A percentile compares a stretch with the other conserved stretches of the same genome.
phyloP scores from a whole-genome alignment of 1,140 invertebrate species.

The Drosophila watanabei region DNA sequence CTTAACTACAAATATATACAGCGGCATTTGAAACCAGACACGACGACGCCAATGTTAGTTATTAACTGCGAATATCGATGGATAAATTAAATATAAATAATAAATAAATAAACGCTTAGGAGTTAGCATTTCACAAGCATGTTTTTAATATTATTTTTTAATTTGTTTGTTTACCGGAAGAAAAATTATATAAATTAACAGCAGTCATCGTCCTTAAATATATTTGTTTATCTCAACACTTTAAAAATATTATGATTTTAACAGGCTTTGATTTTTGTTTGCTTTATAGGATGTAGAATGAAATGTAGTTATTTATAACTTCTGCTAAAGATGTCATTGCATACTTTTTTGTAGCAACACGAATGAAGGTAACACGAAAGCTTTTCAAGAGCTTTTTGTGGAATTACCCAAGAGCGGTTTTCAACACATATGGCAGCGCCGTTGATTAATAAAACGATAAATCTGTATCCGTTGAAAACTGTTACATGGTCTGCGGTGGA shows the following conservation, averaged over 20 bases:
- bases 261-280: neutral
- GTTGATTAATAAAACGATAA: neutral
- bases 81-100: neutral
- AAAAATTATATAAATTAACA: neutral
- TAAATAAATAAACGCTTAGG: neutral
- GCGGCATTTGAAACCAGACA: slow-evolving; percentile 3
- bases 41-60: neutral
- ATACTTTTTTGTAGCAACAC: slow-evolving; percentile 7
- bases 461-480: neutral
- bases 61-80: neutral
- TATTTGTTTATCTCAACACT: neutral
- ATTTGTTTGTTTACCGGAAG: neutral
- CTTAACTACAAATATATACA: neutral
- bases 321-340: slow-evolving; percentile 23
- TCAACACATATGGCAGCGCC: neutral
- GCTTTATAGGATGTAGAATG: neutral
- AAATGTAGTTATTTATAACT: neutral
- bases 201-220: neutral
- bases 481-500: neutral
- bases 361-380: neutral
- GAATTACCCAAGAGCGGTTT: neutral
- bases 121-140: neutral
- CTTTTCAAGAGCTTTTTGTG: slow-evolving; percentile 3
- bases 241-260: neutral
- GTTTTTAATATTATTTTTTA: neutral